A percentile compares a stretch with the other conserved stretches of the same genome.
Conservation (phyloP, 2,113 vertebrate genomes). For the Asarcornis scutulata region DNA sequence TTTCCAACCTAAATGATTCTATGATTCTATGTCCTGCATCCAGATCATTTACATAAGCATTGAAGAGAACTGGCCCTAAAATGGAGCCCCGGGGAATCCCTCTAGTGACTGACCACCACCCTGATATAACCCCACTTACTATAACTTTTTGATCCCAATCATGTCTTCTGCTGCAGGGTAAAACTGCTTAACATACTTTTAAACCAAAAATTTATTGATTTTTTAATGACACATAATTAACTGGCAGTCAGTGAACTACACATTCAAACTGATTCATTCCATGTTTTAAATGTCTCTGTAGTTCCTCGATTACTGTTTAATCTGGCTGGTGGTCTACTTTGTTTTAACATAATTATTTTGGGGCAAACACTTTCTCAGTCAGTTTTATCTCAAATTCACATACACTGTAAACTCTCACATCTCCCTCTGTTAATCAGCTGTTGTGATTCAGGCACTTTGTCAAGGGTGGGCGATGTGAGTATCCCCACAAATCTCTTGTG, state of each 20-base stretch:
- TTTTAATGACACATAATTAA: background rate
- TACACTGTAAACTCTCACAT: background rate
- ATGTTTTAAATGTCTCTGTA: background rate
- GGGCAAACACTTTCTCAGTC: background rate
- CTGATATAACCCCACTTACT: background rate
- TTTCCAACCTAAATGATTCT: too few relatives aligned
- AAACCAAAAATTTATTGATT: background rate
- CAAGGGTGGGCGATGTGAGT: background rate
- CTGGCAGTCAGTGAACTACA: background rate
- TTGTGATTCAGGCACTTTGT: background rate
- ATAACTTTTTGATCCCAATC: background rate
- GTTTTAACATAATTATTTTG: background rate
- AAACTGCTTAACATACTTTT: background rate
- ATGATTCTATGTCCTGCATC: background rate
- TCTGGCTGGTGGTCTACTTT: background rate
- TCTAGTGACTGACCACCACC: background rate
- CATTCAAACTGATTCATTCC: background rate
- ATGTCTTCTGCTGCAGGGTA: background rate
- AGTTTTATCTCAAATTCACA: background rate
- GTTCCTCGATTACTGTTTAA: accelerated
- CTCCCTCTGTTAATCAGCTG: background rate
- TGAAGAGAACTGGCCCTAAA: background rate
- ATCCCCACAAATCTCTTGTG: background rate
- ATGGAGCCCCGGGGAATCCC: background rate
- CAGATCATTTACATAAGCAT: background rate